These are phyloP conservation scores for Watsonalla cultraria DNA, from an alignment of 2,888 invertebrate species.

Conservation along the genomic window DNA sequence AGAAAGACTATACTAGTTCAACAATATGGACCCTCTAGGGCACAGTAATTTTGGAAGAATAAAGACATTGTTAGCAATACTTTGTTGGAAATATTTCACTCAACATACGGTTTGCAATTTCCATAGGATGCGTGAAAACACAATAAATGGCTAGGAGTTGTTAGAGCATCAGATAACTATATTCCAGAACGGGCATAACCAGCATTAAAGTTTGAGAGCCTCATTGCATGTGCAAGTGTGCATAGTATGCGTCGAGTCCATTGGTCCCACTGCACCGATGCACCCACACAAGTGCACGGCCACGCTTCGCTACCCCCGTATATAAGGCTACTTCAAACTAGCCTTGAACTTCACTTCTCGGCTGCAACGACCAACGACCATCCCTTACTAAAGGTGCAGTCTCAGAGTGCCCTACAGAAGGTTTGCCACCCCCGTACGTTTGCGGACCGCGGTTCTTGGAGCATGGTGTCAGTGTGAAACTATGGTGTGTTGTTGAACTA, in stretches of 20 bases:
- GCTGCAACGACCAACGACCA: conserved; percentile 28
- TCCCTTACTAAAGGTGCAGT: conserved; percentile 9
- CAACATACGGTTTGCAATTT: too few relatives aligned
- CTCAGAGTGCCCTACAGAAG: conserved; percentile 18
- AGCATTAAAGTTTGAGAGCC: conserved; percentile 35
- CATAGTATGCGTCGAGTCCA: conserved; percentile 21
- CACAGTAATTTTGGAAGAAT: too few relatives aligned
- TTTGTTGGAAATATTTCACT: too few relatives aligned
- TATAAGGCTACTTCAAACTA: conserved; percentile 61
- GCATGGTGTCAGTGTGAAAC: conserved; percentile 29
- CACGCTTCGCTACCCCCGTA: conserved; percentile 73
- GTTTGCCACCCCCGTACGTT: conserved; percentile 12
- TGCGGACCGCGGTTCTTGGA: conserved; percentile 18
- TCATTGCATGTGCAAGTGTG: conserved; percentile 37
- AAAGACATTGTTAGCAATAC: too few relatives aligned
- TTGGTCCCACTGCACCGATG: conserved; percentile 22
- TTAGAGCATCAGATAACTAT: not conserved
- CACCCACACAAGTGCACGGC: conserved; percentile 39
- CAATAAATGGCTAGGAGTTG: too few relatives aligned
- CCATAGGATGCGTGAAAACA: too few relatives aligned
- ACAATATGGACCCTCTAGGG: too few relatives aligned
- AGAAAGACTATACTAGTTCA: too few relatives aligned
- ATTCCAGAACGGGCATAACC: not conserved
- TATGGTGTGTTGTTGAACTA: conserved; percentile 38
- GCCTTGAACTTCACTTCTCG: conserved; percentile 77